Evolutionary conservation across 1,140 invertebrate genomes (phyloP).

Genomic region (Drosophila biarmipes): DNA sequence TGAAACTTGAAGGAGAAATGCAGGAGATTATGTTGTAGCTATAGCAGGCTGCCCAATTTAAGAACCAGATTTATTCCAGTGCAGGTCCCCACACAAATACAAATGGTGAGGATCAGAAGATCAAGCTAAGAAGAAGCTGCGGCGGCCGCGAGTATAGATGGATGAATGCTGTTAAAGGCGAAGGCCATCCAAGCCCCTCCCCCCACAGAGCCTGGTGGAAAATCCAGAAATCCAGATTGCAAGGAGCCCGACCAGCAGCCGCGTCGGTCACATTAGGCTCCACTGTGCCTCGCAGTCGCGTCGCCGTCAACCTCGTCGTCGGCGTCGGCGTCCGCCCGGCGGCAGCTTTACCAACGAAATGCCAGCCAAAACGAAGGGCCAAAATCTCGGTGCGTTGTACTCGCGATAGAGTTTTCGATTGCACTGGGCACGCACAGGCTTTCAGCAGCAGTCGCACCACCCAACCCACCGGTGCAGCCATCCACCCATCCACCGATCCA

Average conservation of each 20-base stretch:
- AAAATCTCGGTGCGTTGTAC: constrained; percentile 70
- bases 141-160: constrained; percentile 59
- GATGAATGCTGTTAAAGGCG: constrained; percentile 78
- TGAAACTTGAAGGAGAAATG: too few relatives aligned
- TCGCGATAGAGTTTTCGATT: constrained; percentile 79
- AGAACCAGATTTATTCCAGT: background rate
- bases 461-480: background rate
- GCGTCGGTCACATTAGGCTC: constrained; percentile 75
- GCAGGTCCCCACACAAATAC: constrained; percentile 49
- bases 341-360: constrained; percentile 40
- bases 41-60: background rate
- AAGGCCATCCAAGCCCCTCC: constrained; percentile 69
- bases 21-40: too few relatives aligned
- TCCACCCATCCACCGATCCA: constrained; percentile 1
- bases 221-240: constrained; percentile 80
- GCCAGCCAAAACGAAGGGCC: constrained; percentile 55
- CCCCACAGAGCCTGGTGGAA: constrained; percentile 17
- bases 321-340: constrained; percentile 58
- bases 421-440: constrained; percentile 67
- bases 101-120: constrained; percentile 78
- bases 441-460: constrained; percentile 13
- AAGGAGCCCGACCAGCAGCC: constrained; percentile 48
- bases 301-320: constrained; percentile 19
- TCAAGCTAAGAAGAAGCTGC: constrained; percentile 43
- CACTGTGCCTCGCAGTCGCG: constrained; percentile 56